Percentiles rank a stretch among this genome's conserved stretches.
Conservation (phyloP, 2,888 invertebrate species). For the Leucania comma region DNA sequence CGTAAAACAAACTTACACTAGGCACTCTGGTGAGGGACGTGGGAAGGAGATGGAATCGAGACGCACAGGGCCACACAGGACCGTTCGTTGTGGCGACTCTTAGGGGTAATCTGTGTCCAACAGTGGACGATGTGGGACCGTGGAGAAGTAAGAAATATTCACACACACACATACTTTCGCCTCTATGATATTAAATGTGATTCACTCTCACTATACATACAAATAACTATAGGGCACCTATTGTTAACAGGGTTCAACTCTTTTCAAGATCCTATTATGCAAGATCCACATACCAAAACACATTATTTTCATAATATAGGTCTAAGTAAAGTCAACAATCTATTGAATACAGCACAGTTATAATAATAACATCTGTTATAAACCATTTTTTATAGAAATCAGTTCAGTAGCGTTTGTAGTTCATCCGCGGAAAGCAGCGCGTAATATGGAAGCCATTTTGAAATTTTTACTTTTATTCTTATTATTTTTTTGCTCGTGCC, state of each 20-base stretch:
- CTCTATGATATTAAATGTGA: too few species aligned
- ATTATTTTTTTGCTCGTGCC: slow-evolving; percentile 62
- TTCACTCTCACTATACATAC: too few species aligned
- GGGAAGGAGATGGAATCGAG: too few species aligned
- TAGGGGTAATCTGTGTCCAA: too few species aligned
- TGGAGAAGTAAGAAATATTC: too few species aligned
- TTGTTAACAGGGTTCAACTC: neutral
- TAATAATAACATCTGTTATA: slow-evolving; percentile 34
- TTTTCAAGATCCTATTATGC: slow-evolving; percentile 24
- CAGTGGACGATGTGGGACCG: too few species aligned
- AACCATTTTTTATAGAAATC: slow-evolving; percentile 25
- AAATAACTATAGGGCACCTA: slow-evolving; percentile 2
- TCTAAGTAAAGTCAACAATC: slow-evolving; percentile 49
- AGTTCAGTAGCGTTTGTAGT: neutral
- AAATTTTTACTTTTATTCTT: slow-evolving; percentile 47
- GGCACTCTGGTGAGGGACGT: too few species aligned
- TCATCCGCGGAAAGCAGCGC: neutral
- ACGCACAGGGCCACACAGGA: too few species aligned
- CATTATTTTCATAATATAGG: slow-evolving; percentile 60
- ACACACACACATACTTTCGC: too few species aligned
- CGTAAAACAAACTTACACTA: too few species aligned
- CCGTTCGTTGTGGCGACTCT: too few species aligned
- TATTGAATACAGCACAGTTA: slow-evolving; percentile 35
- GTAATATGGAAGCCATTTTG: slow-evolving; percentile 28
- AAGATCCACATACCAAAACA: slow-evolving; percentile 3